Percentiles rank a stretch among this genome's conserved stretches.
Evolutionary conservation across 1,140 invertebrate genomes (phyloP).

Genomic region (Lanistes nyassanus): DNA sequence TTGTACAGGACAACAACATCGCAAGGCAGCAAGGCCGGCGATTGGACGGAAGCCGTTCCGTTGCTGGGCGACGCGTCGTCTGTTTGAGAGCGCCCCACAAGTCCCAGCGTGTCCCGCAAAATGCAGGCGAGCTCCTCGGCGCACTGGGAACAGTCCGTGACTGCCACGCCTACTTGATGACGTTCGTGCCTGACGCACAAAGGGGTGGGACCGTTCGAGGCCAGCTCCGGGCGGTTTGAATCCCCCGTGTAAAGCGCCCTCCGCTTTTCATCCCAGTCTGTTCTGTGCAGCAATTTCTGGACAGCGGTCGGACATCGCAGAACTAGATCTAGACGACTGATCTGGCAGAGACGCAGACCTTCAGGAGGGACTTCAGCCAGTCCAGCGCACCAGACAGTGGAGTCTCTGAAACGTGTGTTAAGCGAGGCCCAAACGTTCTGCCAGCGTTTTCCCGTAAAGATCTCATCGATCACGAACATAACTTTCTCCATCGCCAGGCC

Average conservation of each 20-base stretch:
- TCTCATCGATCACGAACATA: not conserved
- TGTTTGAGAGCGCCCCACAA: not conserved
- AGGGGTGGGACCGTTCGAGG: not conserved
- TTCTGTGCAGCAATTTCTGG: not conserved
- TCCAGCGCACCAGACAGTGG: not conserved
- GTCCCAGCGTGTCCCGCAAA: not conserved
- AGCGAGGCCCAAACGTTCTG: not conserved
- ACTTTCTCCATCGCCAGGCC: not conserved
- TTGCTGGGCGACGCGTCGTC: not conserved
- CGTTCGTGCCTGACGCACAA: not conserved
- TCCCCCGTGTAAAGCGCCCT: not conserved
- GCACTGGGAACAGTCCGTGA: not conserved
- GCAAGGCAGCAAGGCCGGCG: not conserved
- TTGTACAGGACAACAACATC: not conserved
- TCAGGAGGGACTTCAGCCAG: not conserved
- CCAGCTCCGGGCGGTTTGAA: not conserved
- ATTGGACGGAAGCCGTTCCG: too few species aligned
- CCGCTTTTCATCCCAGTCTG: not conserved
- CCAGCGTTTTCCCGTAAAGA: not conserved
- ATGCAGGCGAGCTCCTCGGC: not conserved
- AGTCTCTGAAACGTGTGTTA: not conserved
- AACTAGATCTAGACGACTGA: not conserved
- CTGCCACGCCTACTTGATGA: not conserved
- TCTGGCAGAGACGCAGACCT: not conserved
- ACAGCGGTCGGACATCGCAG: not conserved